These are phyloP conservation scores for Rotaria macrura DNA, from an alignment of 2,888 invertebrate genomes.

Conservation along the genomic window DNA sequence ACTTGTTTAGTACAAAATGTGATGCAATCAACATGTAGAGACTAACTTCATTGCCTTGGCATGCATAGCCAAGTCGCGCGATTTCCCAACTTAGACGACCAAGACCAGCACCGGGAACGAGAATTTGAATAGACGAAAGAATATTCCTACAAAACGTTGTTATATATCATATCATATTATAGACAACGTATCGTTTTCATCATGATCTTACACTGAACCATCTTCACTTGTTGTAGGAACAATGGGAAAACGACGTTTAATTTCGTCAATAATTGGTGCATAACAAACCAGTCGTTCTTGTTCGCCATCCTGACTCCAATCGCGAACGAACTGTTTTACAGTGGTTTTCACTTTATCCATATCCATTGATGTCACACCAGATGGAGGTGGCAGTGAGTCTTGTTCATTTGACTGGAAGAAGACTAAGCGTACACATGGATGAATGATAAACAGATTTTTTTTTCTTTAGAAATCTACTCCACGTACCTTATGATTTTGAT, in stretches of 20 bases:
- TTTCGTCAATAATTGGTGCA: constrained; percentile 73
- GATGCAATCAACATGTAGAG: constrained; percentile 92
- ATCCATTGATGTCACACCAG: constrained; percentile 13
- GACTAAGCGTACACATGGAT: background rate
- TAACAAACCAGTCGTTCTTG: constrained; percentile 76
- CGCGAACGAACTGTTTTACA: constrained; percentile 85
- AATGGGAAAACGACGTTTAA: constrained; percentile 62
- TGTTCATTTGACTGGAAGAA: constrained; percentile 14
- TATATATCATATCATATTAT: background rate
- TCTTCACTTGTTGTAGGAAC: constrained; percentile 37
- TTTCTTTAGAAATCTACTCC: background rate
- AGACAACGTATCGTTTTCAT: too few relatives aligned
- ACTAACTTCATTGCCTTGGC: constrained; percentile 95
- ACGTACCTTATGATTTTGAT: background rate
- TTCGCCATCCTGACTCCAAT: constrained; percentile 79
- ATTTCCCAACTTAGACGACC: constrained; percentile 87
- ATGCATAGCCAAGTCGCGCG: constrained; percentile 73
- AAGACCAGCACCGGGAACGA: constrained; percentile 92
- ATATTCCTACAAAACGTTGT: background rate
- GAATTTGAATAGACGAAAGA: constrained; percentile 58
- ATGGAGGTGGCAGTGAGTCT: background rate
- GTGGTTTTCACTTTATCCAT: constrained; percentile 56
- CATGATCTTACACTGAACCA: background rate
- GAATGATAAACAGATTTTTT: background rate
- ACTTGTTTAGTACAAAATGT: constrained; percentile 84